A percentile compares a stretch with the other conserved stretches of the same genome.
Conservation (phyloP, 2,113 vertebrate genomes). For the Plecturocebus donacophilus region DNA sequence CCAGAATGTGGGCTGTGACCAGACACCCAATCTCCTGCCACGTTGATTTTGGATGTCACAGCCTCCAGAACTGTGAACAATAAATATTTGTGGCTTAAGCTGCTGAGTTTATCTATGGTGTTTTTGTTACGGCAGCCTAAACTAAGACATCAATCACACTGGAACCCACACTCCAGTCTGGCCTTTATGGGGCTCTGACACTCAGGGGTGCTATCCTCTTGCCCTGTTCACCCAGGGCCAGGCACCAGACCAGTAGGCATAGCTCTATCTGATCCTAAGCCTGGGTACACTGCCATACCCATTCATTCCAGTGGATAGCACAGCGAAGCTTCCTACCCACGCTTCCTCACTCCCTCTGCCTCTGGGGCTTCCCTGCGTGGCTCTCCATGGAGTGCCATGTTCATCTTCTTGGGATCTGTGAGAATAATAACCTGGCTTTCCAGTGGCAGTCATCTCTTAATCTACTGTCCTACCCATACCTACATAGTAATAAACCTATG, state of each 20-base stretch:
- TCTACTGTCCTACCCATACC: background rate
- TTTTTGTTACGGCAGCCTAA: background rate
- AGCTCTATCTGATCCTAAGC: rapidly evolving
- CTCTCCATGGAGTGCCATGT: rapidly evolving
- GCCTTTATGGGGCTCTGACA: background rate
- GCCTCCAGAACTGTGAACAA: background rate
- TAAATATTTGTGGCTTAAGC: background rate
- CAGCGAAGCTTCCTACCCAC: rapidly evolving
- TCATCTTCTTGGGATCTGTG: background rate
- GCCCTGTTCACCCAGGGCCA: rapidly evolving
- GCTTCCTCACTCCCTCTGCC: rapidly evolving
- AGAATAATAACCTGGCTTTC: background rate
- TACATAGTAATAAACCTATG: background rate
- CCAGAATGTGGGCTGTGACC: background rate
- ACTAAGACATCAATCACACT: too few relatives aligned
- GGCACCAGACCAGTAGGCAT: background rate
- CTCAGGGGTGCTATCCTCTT: background rate
- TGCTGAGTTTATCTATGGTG: background rate
- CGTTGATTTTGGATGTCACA: background rate
- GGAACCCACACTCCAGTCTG: rapidly evolving
- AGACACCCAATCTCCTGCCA: too few relatives aligned
- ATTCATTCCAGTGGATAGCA: background rate
- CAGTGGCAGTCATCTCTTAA: background rate
- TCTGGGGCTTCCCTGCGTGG: rapidly evolving
- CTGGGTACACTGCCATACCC: rapidly evolving